Base-by-base conservation (phyloP, 2,888 invertebrate genomes). In the Oxystoma pomonae region DNA sequence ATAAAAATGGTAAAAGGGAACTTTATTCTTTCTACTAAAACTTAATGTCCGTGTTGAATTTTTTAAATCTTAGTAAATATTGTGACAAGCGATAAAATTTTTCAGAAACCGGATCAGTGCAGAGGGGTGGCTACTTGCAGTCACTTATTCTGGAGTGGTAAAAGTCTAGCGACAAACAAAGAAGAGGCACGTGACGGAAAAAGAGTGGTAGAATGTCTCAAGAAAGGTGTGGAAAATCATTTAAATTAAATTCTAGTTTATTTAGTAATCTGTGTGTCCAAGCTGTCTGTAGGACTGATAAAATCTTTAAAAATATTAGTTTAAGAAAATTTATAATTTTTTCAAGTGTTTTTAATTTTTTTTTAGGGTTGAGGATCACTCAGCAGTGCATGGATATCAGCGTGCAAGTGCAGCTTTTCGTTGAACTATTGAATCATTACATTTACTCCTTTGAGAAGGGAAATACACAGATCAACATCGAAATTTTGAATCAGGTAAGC, bases 361-460 rank as follows among this genome's bases (percentile, higher is more conserved):
- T 35, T 7, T 35, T 35, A 35, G 35, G 35, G 3, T 90, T 94
- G 2, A 88, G 96, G 62, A 97, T 98, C 63, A 96, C 97, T 0
- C 94, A 93, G 70, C 98, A 99, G 75, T 98, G 98, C 75, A 94
- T 99, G 93, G 99, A 99, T 82, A 89, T 90, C 17, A 91, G 93
- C 1, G 96, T 98, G 3, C 98, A 98, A 83, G 94, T 96, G 19
- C 98, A 98, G 77, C 84, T 99, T 52, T 91, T 96, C 76, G 94
- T 96, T 2, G 98, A 98, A 78, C 85, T 99, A 67, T 83, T 99
- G 60, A 96, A 97, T 76, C 89, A 96, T 69, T 96, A 98, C 81
- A 88, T 97, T 59, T 92, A 94, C 79, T 95, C 97, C 79, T 90
- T 92, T 73, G 96, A 97, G 77, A 89, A 95, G 69, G 94, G 94